These are phyloP conservation scores for Slavum lentiscoides DNA, from an alignment of 2,888 invertebrate species.

Conservation along the genomic window DNA sequence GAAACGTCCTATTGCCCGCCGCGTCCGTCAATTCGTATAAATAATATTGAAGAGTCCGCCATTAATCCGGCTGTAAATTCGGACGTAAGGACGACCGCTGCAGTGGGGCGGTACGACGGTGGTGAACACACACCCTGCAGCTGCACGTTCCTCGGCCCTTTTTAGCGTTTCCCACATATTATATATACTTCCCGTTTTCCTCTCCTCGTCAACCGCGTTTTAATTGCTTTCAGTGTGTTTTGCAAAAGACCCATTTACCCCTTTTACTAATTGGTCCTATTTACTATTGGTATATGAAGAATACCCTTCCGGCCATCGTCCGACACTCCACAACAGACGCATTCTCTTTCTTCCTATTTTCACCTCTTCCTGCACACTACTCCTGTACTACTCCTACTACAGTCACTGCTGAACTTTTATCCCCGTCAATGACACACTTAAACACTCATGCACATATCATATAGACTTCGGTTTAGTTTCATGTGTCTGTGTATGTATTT, in stretches of 20 bases:
- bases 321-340: not conserved
- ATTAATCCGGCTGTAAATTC: constrained; percentile 40
- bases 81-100: constrained; percentile 1
- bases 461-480: too few relatives aligned
- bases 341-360: not conserved
- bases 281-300: constrained; percentile 1
- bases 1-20: not conserved
- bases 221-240: constrained; percentile 39
- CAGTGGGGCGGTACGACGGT: not conserved
- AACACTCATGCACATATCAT: too few relatives aligned
- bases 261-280: constrained; percentile 40
- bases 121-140: not conserved
- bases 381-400: not conserved
- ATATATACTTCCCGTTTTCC: not conserved
- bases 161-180: not conserved
- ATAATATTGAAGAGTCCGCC: constrained; percentile 10
- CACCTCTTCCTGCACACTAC: not conserved
- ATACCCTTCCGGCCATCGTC: not conserved
- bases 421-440: not conserved
- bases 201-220: not conserved
- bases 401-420: not conserved
- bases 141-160: not conserved
- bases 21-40: not conserved
- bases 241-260: constrained; percentile 42
- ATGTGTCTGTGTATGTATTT: too few relatives aligned